A percentile compares a stretch with the other conserved stretches of the same genome.
These are phyloP conservation scores for Nymphalis urticae DNA, from an alignment of 2,888 invertebrate species.

Conservation along the genomic window DNA sequence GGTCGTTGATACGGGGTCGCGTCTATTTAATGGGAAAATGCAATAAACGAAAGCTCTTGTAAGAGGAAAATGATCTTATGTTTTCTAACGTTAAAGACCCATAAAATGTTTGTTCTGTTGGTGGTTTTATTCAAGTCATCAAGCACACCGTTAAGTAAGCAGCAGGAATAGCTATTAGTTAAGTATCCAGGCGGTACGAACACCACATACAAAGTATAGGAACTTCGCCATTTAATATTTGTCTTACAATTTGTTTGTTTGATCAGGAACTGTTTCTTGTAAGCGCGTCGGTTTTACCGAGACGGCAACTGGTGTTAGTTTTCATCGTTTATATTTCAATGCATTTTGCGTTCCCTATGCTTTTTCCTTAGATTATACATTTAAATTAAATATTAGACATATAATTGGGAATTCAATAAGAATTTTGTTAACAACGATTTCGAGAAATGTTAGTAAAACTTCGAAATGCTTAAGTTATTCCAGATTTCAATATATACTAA, in stretches of 20 bases:
- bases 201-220: constrained; percentile 60
- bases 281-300: constrained; percentile 56
- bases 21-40: neutral
- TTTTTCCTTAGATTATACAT: neutral
- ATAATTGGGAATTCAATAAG: neutral
- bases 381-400: neutral
- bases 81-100: constrained; percentile 54
- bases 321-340: constrained; percentile 45
- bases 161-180: constrained; percentile 47
- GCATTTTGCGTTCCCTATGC: constrained; percentile 8
- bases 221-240: constrained; percentile 68
- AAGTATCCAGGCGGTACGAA: constrained; percentile 50
- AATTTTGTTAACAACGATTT: neutral
- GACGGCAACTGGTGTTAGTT: constrained; percentile 35
- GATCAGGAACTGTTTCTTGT: constrained; percentile 70
- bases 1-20: too few species aligned
- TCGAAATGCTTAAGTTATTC: neutral
- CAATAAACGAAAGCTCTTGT: neutral
- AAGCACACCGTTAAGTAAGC: constrained; percentile 72
- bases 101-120: constrained; percentile 60
- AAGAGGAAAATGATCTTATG: constrained; percentile 32
- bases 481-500: neutral
- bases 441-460: neutral
- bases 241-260: constrained; percentile 75
- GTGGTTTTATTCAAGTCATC: constrained; percentile 69